Conservation (phyloP, 2,113 vertebrate species). For the Chaenogobius annularis region DNA sequence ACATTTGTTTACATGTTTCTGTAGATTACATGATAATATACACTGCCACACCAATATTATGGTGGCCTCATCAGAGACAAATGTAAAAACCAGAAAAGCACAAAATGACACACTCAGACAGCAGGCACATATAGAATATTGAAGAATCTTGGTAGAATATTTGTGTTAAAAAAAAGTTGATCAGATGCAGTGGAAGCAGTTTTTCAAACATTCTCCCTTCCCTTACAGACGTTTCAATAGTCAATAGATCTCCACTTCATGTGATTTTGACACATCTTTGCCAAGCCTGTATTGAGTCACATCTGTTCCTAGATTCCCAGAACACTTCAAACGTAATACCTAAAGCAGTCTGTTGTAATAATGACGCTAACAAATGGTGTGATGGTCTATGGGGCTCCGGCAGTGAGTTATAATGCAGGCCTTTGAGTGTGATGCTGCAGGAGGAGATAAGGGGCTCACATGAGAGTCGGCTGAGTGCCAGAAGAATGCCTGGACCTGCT, state of each 20-base stretch:
- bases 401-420: conserved; percentile 18
- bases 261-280: neutral
- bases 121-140: no score
- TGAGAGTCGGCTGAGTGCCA: conserved; percentile 68
- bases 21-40: neutral
- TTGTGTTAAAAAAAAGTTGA: neutral
- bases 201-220: neutral
- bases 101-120: neutral
- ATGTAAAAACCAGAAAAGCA: neutral
- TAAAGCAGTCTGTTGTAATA: neutral
- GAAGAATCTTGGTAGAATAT: neutral
- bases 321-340: neutral
- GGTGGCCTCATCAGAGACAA: neutral
- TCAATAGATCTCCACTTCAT: neutral
- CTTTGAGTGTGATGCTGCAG: conserved; percentile 27
- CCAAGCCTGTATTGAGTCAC: neutral
- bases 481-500: conserved; percentile 60
- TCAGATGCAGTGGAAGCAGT: no score
- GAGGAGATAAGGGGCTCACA: conserved; percentile 48
- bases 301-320: neutral
- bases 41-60: neutral
- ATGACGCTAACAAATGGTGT: neutral
- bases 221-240: neutral
- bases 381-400: neutral
- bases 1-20: neutral